These are phyloP conservation scores for Caenorhabditis plicata DNA, from an alignment of 2,888 invertebrate genomes.

Conservation along the genomic window DNA sequence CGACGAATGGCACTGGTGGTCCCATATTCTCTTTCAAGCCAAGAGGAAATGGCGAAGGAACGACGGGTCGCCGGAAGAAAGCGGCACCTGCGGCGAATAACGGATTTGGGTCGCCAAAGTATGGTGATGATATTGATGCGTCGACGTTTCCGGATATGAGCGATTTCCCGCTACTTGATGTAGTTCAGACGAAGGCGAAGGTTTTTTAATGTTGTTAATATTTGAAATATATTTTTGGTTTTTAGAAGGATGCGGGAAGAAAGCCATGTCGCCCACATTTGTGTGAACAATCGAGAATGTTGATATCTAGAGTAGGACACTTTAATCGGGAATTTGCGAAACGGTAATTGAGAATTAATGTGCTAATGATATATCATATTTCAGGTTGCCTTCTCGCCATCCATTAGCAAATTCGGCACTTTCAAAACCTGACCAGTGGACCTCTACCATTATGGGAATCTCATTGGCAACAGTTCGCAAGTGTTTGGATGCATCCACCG, in stretches of 20 bases:
- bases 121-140: constrained; percentile 13
- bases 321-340: constrained; percentile 29
- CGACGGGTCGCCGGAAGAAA: not conserved
- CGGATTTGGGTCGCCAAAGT: constrained; percentile 12
- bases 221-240: too few relatives aligned
- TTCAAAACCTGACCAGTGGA: constrained; percentile 35
- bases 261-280: constrained; percentile 33
- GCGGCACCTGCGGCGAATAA: not conserved
- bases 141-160: constrained; percentile 24
- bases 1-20: constrained; percentile 13
- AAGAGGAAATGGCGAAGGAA: constrained; percentile 5
- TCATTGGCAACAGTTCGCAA: constrained; percentile 31
- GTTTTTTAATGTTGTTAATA: not conserved
- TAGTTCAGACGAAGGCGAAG: constrained; percentile 26
- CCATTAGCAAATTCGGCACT: constrained; percentile 21
- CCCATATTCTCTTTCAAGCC: constrained; percentile 30
- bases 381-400: constrained; percentile 25
- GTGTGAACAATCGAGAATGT: constrained; percentile 33
- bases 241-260: constrained; percentile 24
- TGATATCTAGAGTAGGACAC: constrained; percentile 29
- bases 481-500: constrained; percentile 29
- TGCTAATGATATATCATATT: too few relatives aligned
- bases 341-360: too few relatives aligned
- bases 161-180: constrained; percentile 31
- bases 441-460: constrained; percentile 33